phyloP scores from a whole-genome alignment of 2,888 invertebrate genomes.

The Halocaridina rubra region DNA sequence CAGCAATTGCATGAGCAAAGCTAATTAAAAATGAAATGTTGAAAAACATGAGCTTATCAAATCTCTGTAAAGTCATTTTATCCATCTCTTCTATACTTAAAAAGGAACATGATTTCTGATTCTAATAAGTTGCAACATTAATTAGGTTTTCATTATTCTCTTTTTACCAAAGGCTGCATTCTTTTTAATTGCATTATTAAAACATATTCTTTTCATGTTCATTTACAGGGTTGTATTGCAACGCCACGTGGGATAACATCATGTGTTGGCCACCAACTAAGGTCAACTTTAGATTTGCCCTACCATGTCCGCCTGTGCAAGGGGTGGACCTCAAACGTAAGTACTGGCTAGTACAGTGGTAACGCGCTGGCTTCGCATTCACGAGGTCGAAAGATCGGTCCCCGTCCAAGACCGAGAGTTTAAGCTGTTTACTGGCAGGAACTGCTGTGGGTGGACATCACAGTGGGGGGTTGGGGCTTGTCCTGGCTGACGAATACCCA shows the following conservation, averaged over 20 bases:
- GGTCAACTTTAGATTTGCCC: slow-evolving; percentile 35
- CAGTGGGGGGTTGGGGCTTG: too few relatives aligned
- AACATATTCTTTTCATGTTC: background rate
- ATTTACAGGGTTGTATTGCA: slow-evolving; percentile 55
- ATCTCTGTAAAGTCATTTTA: background rate
- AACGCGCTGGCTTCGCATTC: too few relatives aligned
- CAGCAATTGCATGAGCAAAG: too few relatives aligned
- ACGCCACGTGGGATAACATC: slow-evolving; percentile 64
- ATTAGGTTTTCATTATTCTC: background rate
- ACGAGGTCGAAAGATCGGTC: too few relatives aligned
- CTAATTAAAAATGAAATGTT: too few relatives aligned
- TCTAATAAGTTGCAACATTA: background rate
- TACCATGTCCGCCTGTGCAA: slow-evolving; percentile 70
- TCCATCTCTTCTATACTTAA: background rate
- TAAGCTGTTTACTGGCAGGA: too few relatives aligned
- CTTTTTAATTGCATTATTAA: background rate
- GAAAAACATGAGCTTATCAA: background rate
- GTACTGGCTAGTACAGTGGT: too few relatives aligned
- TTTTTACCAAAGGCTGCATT: background rate
- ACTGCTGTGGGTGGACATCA: too few relatives aligned
- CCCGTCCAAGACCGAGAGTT: too few relatives aligned
- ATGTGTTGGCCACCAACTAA: slow-evolving; percentile 64
- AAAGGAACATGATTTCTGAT: background rate
- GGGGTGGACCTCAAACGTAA: slow-evolving; percentile 82
- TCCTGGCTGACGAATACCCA: too few relatives aligned